Evolutionary conservation across 2,888 invertebrate genomes (phyloP), one percentile per base, ranked within the genome.

Genomic region (Griposia aprilina): DNA sequence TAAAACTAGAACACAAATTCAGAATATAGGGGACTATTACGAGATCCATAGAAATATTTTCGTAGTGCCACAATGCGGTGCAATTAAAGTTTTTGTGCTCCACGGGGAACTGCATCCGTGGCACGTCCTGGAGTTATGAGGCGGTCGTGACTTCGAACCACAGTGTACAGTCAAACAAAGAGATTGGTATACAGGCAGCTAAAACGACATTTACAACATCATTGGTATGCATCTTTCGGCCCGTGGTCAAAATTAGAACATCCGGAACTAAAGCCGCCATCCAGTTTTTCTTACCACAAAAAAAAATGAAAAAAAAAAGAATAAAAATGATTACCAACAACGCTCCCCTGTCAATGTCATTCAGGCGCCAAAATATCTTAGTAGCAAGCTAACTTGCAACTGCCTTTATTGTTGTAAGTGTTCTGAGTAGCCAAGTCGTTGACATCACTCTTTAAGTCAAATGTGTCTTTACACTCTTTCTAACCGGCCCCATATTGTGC

Each of bases 101-200:
- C 80, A 86, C 84, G 82, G 82, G 88, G 85, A 90, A 93, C 92
- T 92, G 91, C 91, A 91, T 90, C 86, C 87, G 76, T 65, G 86
- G 92, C 94, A 95, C 95, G 94, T 93, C 79, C 90, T 84, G 87
- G 90, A 95, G 93, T 95, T 95, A 96, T 94, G 95, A 93, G 91
- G 82, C 86, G 90, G 88, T 93, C 96, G 95, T 96, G 95, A 94
- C 94, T 90, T 79, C 84, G 88, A 88, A 89, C 90, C 86, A 71
- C 82, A 88, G 73, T 72, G 71, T 81, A 80, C 78, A 55, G 26
- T 11, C 52, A 59, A 76, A 55, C 78, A 77, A 77, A 76, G 66
- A n/a, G 36, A 36, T 66, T 17, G 26, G 77, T 80, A n/a, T 48
- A 66, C 26, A 63, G 48, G 41, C 41, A 72, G 2, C 50, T 52